phyloP scores from a whole-genome alignment of 2,888 invertebrate genomes.

The Rhogogaster chlorosoma region DNA sequence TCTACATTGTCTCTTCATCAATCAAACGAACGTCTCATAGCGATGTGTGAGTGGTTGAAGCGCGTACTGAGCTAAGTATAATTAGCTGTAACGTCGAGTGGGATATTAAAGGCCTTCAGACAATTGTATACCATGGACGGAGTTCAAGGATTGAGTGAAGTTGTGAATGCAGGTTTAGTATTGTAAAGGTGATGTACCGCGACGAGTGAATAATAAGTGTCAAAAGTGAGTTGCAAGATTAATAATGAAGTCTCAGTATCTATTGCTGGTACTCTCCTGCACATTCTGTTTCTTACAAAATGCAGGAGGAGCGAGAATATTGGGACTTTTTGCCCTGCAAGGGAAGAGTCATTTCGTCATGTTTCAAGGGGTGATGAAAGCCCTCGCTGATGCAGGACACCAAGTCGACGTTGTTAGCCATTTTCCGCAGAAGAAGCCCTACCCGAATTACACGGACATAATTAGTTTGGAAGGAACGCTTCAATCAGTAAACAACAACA shows the following conservation, averaged over 20 bases:
- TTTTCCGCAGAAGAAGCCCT: constrained; percentile 66
- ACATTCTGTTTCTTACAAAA: not conserved
- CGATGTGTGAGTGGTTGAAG: not conserved
- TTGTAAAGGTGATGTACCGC: not conserved
- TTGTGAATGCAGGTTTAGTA: not conserved
- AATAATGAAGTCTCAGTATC: not conserved
- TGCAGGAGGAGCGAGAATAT: constrained; percentile 69
- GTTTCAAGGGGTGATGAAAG: constrained; percentile 76
- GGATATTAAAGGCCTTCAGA: not conserved
- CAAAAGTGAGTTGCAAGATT: not conserved
- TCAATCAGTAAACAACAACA: constrained; percentile 64
- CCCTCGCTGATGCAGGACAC: constrained; percentile 78
- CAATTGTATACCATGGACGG: not conserved
- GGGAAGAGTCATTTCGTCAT: constrained; percentile 79
- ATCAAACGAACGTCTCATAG: not conserved
- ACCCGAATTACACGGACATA: constrained; percentile 69
- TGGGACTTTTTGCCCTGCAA: constrained; percentile 78
- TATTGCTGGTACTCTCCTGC: not conserved
- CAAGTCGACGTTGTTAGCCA: constrained; percentile 76
- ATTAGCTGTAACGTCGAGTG: not conserved
- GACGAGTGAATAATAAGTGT: not conserved
- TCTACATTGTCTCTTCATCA: not conserved
- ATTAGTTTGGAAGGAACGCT: constrained; percentile 55
- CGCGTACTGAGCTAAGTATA: not conserved
- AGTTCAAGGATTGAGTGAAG: not conserved